Conservation (phyloP, 1,140 invertebrate genomes). For the Solenopsis invicta region DNA sequence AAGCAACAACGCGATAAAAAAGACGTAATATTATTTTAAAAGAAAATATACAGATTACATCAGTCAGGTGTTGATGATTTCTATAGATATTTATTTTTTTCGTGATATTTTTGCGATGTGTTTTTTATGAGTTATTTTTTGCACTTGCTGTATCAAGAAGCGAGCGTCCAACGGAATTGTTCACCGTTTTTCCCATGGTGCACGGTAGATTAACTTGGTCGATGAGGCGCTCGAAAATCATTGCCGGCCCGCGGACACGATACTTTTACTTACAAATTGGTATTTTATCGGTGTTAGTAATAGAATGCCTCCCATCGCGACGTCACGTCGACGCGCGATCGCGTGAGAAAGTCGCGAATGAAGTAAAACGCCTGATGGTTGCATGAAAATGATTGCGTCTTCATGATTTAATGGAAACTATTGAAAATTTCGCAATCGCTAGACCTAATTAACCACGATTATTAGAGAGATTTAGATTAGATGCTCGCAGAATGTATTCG, state of each 20-base stretch:
- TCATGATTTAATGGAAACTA: constrained; percentile 27
- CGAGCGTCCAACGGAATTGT: constrained; percentile 14
- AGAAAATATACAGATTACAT: not conserved
- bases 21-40: not conserved
- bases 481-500: not conserved
- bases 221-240: constrained; percentile 67
- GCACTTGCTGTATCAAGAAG: not conserved
- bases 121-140: too few species aligned
- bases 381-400: constrained; percentile 21
- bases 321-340: constrained; percentile 44
- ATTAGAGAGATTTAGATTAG: constrained; percentile 13
- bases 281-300: constrained; percentile 56
- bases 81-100: not conserved
- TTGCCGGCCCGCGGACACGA: constrained; percentile 49
- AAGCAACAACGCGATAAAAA: not conserved
- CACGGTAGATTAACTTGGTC: constrained; percentile 71
- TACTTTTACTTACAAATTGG: constrained; percentile 72
- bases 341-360: constrained; percentile 68
- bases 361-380: constrained; percentile 9
- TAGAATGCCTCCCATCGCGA: not conserved
- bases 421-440: not conserved
- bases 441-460: not conserved
- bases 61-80: not conserved
- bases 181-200: constrained; percentile 61
- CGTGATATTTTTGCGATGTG: not conserved